Percentiles rank a stretch among this genome's conserved stretches.
phyloP scores from a whole-genome alignment of 2,797 vertebrate species.

The Arctocebus calabarensis region DNA sequence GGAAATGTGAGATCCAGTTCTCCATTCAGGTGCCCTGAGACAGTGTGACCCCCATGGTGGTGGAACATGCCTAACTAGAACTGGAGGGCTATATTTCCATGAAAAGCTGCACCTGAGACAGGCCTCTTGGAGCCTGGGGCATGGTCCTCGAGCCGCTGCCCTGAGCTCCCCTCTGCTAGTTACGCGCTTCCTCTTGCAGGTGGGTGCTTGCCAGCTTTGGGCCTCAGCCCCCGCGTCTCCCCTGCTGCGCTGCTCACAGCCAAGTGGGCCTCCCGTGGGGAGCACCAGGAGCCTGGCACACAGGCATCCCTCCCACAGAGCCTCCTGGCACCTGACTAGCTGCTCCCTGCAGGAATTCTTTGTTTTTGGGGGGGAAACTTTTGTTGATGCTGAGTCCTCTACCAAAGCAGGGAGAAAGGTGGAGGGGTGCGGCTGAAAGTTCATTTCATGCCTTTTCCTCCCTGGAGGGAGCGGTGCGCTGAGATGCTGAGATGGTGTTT shows the following conservation, averaged over 20 bases:
- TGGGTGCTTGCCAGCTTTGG: background rate
- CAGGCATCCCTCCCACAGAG: background rate
- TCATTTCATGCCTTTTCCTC: conserved; percentile 12
- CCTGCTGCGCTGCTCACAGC: background rate
- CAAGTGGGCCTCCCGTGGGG: background rate
- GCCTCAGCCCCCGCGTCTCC: background rate
- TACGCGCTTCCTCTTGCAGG: background rate
- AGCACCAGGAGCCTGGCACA: background rate
- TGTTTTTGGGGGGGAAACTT: background rate
- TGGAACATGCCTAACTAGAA: background rate
- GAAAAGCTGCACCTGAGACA: background rate
- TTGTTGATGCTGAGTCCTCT: background rate
- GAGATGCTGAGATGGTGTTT: conserved; percentile 32
- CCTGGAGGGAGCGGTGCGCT: background rate
- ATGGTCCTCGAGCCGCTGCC: background rate
- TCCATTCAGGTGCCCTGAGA: background rate
- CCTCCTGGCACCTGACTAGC: background rate
- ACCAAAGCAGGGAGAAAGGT: background rate
- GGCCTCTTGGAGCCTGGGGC: background rate
- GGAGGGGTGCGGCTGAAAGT: background rate
- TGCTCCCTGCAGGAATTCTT: background rate
- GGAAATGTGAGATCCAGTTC: background rate
- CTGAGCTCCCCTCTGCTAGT: background rate
- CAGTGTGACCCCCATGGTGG: background rate
- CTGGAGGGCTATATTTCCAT: background rate